Evolutionary conservation across 2,797 vertebrate genomes (phyloP), one percentile per base, ranked within the genome.

Genomic region (Sardinella longiceps): DNA sequence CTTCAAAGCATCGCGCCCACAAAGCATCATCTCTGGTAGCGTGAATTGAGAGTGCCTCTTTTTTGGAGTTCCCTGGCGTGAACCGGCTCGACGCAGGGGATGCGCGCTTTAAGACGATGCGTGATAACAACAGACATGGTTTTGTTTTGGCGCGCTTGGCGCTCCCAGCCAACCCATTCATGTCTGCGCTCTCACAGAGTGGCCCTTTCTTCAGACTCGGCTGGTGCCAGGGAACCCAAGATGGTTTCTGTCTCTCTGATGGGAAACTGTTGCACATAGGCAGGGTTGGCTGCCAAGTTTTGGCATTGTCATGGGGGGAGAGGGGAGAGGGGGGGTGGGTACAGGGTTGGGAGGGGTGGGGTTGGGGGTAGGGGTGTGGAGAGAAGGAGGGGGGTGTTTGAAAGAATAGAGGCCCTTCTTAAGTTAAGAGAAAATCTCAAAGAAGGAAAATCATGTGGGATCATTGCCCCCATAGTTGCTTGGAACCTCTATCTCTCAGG

Each of bases 261-360:
- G 95, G 94, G 93, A 95, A 95, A 94, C 94, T 94, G 93, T 95
- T 95, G 92, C 94, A 95, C 92, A 91, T 91, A 81, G 84, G 89
- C 89, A 91, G 92, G 88, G 89, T 93, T 85, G 88, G 84, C 88
- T 93, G 95, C 95, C 95, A 96, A 95, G 94, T 94, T 95, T 94
- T 93, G 92, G 93, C 93, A 94, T 95, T 95, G 94, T 94, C 92
- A 91, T 91, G 82, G 82, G 84, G 84, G 82, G 56, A 91, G 91
- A 81, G 82, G 84, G 84, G 82, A 48, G 82, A 56, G 46, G 89
- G 89, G 85, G 84, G 87, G 74, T 51, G 83, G 87, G 74, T 51
- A 82, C 81, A 82, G 85, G 80, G 83, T 82, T 74, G 12, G 80
- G 81, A 50, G 84, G 30, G 60, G 80, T 23, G 51, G 81, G 48